Evolutionary conservation across 2,113 vertebrate genomes (phyloP).

Genomic region (Eubucco bourcierii): DNA sequence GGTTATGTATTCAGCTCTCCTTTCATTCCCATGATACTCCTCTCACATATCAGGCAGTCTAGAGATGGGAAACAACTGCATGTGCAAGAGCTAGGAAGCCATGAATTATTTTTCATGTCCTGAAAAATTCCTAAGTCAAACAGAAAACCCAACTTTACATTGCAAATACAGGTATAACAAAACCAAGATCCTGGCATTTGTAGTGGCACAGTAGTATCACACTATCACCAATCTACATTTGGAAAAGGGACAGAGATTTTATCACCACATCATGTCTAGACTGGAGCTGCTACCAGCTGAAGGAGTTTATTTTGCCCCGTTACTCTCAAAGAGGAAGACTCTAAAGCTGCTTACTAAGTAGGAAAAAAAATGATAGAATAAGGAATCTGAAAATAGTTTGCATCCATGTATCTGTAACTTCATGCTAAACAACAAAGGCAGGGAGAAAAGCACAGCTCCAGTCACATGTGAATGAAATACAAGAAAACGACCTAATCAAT

Average conservation of each 20-base stretch:
- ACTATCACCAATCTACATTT: not conserved
- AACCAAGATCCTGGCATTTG: not conserved
- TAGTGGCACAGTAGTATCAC: too few relatives aligned
- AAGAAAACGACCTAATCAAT: not conserved
- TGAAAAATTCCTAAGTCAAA: not conserved
- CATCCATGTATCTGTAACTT: not conserved
- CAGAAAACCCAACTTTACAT: rapidly evolving
- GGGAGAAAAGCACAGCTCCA: not conserved
- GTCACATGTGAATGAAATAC: not conserved
- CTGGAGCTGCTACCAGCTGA: not conserved
- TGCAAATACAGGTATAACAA: not conserved
- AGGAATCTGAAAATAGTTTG: not conserved
- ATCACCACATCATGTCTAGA: not conserved
- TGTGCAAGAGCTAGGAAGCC: not conserved
- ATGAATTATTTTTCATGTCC: not conserved
- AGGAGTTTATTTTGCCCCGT: not conserved
- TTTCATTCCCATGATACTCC: not conserved
- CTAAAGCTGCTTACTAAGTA: not conserved
- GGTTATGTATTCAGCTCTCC: not conserved
- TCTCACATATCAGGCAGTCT: not conserved
- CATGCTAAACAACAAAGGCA: not conserved
- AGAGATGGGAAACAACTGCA: not conserved
- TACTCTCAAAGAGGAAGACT: not conserved
- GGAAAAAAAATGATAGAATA: not conserved
- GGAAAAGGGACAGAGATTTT: not conserved